These are phyloP conservation scores for Gibbula magus DNA, from an alignment of 2,888 invertebrate species.

Conservation along the genomic window DNA sequence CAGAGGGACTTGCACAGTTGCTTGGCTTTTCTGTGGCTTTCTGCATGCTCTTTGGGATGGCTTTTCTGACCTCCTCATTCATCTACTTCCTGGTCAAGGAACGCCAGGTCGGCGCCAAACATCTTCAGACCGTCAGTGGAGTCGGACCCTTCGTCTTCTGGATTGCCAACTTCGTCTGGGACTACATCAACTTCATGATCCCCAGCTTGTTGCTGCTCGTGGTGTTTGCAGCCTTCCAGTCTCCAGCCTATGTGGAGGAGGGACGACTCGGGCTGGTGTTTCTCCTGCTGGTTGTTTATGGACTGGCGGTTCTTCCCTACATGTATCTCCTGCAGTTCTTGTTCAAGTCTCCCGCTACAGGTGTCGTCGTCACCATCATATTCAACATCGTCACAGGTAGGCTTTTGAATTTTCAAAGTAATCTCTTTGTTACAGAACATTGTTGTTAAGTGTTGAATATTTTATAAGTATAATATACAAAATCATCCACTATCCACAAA, in stretches of 20 bases:
- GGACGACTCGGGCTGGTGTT: conserved; percentile 76
- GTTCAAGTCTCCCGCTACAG: conserved; percentile 84
- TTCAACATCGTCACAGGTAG: conserved; percentile 85
- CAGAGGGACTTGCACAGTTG: not conserved
- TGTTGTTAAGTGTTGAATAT: not conserved
- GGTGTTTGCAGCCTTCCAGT: conserved; percentile 82
- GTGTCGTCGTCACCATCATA: conserved; percentile 84
- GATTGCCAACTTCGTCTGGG: conserved; percentile 83
- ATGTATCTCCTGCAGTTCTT: conserved; percentile 83
- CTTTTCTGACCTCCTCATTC: conserved; percentile 69
- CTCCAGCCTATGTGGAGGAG: conserved; percentile 79
- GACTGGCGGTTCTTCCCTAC: conserved; percentile 84
- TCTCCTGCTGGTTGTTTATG: conserved; percentile 82
- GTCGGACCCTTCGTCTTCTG: conserved; percentile 79
- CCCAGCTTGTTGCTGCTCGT: conserved; percentile 79
- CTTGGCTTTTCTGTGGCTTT: conserved; percentile 58
- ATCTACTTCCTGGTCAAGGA: conserved; percentile 69
- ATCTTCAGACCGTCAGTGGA: conserved; percentile 71
- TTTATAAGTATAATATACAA: no score
- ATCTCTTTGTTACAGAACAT: not conserved
- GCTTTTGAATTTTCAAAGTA: no score
- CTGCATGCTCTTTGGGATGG: conserved; percentile 67
- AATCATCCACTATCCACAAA: no score
- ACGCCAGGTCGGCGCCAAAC: conserved; percentile 61
- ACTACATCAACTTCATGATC: conserved; percentile 81